Percentiles rank a stretch among this genome's conserved stretches.
Evolutionary conservation across 2,113 vertebrate genomes (phyloP).

Genomic region (Aythya baeri): DNA sequence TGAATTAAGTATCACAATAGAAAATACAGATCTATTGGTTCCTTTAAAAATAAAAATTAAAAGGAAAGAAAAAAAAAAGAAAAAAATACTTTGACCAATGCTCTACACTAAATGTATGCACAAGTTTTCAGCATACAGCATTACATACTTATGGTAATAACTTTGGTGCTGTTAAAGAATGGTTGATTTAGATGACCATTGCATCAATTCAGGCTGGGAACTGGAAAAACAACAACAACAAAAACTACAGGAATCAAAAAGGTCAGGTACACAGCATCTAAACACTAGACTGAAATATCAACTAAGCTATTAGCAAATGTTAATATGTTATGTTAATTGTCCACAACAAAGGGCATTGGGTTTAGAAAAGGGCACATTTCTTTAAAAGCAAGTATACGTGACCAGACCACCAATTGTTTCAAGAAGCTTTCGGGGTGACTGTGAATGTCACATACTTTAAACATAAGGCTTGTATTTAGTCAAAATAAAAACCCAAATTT

Average conservation of each 20-base stretch:
- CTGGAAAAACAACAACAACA: background rate
- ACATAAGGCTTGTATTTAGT: background rate
- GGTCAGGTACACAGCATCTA: background rate
- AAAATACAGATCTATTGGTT: background rate
- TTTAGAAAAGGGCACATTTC: conserved; percentile 25
- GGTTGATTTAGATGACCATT: background rate
- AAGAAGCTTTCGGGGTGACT: conserved; percentile 1
- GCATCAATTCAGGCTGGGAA: background rate
- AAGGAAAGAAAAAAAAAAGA: background rate
- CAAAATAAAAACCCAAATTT: background rate
- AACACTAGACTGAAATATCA: conserved; percentile 31
- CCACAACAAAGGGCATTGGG: background rate
- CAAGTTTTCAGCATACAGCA: background rate
- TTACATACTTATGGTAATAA: background rate
- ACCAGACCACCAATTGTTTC: conserved; percentile 13
- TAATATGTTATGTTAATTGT: conserved; percentile 19
- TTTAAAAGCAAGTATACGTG: conserved; percentile 12
- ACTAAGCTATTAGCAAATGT: conserved; percentile 46
- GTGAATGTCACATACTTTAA: conserved; percentile 6
- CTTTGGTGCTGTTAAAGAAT: background rate
- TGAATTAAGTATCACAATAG: background rate
- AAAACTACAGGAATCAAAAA: background rate
- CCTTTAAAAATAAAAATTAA: background rate
- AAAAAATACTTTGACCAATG: background rate
- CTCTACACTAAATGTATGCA: background rate